phyloP scores from a whole-genome alignment of 1,140 invertebrate genomes.

The Melitaea cinxia region DNA sequence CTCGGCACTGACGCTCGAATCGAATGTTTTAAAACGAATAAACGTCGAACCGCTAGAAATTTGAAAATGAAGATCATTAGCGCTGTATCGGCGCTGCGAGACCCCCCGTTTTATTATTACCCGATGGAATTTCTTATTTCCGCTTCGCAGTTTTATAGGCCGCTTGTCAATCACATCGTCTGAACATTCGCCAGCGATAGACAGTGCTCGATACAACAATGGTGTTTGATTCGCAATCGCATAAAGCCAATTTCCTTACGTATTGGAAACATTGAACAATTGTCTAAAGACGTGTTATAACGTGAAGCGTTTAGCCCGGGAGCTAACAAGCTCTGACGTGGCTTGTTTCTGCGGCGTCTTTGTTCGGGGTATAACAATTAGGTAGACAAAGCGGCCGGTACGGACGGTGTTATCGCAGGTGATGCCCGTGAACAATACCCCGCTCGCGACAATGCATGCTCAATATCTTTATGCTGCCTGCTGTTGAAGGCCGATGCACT shows the following conservation, averaged over 20 bases:
- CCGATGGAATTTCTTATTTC: constrained; percentile 58
- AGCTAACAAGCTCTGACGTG: constrained; percentile 59
- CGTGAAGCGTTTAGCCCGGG: constrained; percentile 66
- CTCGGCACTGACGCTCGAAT: constrained; percentile 46
- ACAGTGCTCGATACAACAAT: constrained; percentile 47
- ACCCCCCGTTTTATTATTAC: constrained; percentile 67
- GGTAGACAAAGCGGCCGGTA: constrained; percentile 67
- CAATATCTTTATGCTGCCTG: constrained; percentile 75
- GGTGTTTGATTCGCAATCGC: constrained; percentile 46
- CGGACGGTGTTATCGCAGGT: constrained; percentile 63
- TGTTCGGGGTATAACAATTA: constrained; percentile 77
- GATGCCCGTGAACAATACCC: constrained; percentile 62
- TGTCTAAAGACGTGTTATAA: constrained; percentile 78
- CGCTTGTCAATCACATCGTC: constrained; percentile 55
- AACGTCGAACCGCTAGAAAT: constrained; percentile 73
- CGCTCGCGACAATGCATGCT: constrained; percentile 65
- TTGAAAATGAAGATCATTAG: constrained; percentile 77
- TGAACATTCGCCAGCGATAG: constrained; percentile 31
- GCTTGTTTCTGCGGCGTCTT: constrained; percentile 65
- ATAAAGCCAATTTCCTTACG: constrained; percentile 62
- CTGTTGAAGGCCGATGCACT: constrained; percentile 71
- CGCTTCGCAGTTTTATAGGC: constrained; percentile 47
- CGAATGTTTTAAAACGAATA: constrained; percentile 77
- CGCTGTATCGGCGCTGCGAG: constrained; percentile 59
- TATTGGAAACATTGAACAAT: constrained; percentile 70